Evolutionary conservation across 2,113 vertebrate species (phyloP).

Genomic region (Rynchops niger): DNA sequence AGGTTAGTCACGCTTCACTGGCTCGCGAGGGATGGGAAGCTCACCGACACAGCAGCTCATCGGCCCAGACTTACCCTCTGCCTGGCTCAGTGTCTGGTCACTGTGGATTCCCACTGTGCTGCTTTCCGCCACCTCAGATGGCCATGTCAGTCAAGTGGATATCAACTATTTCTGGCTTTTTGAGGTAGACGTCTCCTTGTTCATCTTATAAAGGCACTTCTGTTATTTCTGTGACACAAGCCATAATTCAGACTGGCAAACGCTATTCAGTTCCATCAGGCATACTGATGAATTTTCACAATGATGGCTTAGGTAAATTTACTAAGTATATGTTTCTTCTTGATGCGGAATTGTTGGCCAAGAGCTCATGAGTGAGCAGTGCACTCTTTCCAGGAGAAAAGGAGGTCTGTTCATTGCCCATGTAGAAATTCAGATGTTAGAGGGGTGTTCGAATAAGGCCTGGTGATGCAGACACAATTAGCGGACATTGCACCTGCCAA

Average conservation of each 20-base stretch:
- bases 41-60: not conserved
- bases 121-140: not conserved
- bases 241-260: not conserved
- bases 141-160: not conserved
- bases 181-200: not conserved
- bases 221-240: not conserved
- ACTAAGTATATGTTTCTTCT: not conserved
- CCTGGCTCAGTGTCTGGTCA: not conserved
- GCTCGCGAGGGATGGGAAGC: not conserved
- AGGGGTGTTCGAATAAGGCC: not conserved
- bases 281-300: not conserved
- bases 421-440: not conserved
- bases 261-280: not conserved
- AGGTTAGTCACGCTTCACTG: not conserved
- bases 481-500: not conserved
- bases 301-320: not conserved
- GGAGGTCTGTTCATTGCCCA: not conserved
- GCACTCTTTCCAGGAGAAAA: not conserved
- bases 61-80: constrained; percentile 2
- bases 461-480: not conserved
- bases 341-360: not conserved
- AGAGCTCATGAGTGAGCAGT: not conserved
- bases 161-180: not conserved
- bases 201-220: not conserved
- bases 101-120: not conserved